These are phyloP conservation scores for Acleris holmiana DNA, from an alignment of 2,888 invertebrate genomes.

Conservation along the genomic window DNA sequence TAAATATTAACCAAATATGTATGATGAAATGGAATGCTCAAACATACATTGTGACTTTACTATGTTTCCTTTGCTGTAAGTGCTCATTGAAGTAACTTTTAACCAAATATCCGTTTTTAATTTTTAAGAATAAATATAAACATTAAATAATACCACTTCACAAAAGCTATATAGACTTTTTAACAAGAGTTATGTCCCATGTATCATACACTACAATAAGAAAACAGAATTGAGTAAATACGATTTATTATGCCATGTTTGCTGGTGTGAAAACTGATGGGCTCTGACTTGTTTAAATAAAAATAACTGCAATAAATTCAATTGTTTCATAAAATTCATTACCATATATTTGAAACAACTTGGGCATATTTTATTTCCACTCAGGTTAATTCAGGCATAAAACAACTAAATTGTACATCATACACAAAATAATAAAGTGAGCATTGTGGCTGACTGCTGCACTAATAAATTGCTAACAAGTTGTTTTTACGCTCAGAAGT, in stretches of 20 bases:
- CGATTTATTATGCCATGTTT: constrained; percentile 11
- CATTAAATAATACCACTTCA: too few species aligned
- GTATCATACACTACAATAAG: neutral
- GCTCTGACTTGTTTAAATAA: constrained; percentile 4
- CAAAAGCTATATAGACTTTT: neutral
- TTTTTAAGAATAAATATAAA: too few species aligned
- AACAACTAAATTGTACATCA: constrained; percentile 9
- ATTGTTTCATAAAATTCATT: constrained; percentile 14
- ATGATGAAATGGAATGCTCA: neutral
- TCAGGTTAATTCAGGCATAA: constrained; percentile 1
- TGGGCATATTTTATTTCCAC: neutral
- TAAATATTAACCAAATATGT: neutral
- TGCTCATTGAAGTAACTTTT: too few species aligned
- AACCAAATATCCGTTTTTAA: too few species aligned
- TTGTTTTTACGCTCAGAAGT: neutral
- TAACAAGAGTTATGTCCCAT: neutral
- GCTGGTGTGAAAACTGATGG: constrained; percentile 4
- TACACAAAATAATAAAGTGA: constrained; percentile 18
- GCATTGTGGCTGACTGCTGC: constrained; percentile 5
- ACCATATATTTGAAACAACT: constrained; percentile 3
- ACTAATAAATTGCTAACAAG: constrained; percentile 12
- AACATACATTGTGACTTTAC: too few species aligned
- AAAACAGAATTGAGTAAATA: constrained; percentile 3
- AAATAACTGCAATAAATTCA: constrained; percentile 5
- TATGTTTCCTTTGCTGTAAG: too few species aligned